Evolutionary conservation across 1,140 invertebrate species (phyloP), one percentile per base, ranked within the genome.

Genomic region (Drosophila mauritiana): DNA sequence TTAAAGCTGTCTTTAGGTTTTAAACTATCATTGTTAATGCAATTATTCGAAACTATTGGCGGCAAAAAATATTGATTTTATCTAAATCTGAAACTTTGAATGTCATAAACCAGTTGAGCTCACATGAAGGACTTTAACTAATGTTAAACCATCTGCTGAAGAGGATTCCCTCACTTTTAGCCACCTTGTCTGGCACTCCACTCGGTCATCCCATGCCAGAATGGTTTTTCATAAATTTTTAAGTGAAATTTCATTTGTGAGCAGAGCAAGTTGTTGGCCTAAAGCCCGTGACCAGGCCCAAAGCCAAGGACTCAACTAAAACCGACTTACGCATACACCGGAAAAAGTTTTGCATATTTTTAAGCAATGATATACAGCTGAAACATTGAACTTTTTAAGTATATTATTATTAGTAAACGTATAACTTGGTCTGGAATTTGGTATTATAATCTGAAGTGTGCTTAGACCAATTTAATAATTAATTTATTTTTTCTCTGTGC

Each of bases 201-300:
- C 76, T 59, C 11, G 57, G 58, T 70, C 59, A 65, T 80, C 49
- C 22, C 10, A 52, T 55, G 57, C 69, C 82, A 74, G 73, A 74
- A 76, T 82, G 70, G 75, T 37, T 78, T 78, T 88, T 78, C 82
- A 88, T 88, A 78, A 72, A 86, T 86, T 88, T 86, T 83, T 86
- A 79, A 79, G 62, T 59, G 62, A 65, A 77, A 59, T 84, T 84
- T 85, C 81, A 84, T 85, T 85, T 80, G 73, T 25, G 37, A 63
- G 37, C 25, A 63, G 59, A 59, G 61, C 55, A 77, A 67, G 72
- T 56, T 75, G 52, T 54, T 73, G 59, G 39, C 53, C 58, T 45
- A 59, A 75, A 37, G 34, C 54, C 64, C 55, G 57, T 64, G 62
- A 51, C 80, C 64, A 82, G 80, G 69, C 61, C 55, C 76, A 48